These are phyloP conservation scores for Drosophila ochracea DNA, from an alignment of 2,888 invertebrate genomes.

Conservation along the genomic window DNA sequence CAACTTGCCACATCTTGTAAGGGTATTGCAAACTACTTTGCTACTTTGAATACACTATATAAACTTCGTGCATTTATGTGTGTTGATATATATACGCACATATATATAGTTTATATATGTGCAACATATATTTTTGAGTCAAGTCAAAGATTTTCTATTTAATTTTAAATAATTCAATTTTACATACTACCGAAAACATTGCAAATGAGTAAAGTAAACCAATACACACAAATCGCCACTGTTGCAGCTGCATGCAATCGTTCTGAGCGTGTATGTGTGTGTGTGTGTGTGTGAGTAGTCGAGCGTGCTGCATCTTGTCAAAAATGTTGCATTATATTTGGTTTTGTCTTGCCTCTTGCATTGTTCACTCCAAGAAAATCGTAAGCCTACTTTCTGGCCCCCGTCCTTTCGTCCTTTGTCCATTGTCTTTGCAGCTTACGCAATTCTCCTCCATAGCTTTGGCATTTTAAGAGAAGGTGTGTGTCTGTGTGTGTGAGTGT, in stretches of 20 bases:
- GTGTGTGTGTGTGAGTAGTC: constrained; percentile 28
- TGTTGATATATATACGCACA: not conserved
- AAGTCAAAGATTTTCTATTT: constrained; percentile 80
- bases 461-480: constrained; percentile 9
- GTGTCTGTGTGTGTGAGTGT: not conserved
- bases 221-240: constrained; percentile 34
- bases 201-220: constrained; percentile 78
- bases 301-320: constrained; percentile 71
- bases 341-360: constrained; percentile 63
- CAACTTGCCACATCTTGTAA: not conserved
- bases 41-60: constrained; percentile 24
- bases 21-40: constrained; percentile 14
- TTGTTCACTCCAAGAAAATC: constrained; percentile 69
- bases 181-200: constrained; percentile 79
- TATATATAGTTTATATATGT: constrained; percentile 3
- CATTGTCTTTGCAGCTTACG: constrained; percentile 58
- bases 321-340: constrained; percentile 78
- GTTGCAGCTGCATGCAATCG: constrained; percentile 45
- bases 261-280: constrained; percentile 8
- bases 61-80: not conserved
- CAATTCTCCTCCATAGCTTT: constrained; percentile 57
- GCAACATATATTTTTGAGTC: constrained; percentile 54
- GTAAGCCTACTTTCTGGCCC: constrained; percentile 64
- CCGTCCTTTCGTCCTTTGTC: constrained; percentile 1
- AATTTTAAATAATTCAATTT: constrained; percentile 81